Percentiles rank a stretch among this genome's conserved stretches.
Conservation (phyloP, 2,888 invertebrate species). For the Scrobipalpa atriplicella region DNA sequence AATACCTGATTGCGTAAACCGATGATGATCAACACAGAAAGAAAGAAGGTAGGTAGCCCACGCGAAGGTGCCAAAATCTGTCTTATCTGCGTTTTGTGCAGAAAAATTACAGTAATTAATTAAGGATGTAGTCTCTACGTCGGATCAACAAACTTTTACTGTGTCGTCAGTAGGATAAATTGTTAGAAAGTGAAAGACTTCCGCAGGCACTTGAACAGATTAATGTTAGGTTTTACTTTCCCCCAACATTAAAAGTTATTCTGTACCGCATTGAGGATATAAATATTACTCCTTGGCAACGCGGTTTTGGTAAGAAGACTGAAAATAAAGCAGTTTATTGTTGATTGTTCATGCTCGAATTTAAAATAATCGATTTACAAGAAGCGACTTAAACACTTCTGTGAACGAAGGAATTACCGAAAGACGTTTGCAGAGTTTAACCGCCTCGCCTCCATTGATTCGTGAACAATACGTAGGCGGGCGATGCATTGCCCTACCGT, state of each 20-base stretch:
- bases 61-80: conserved; percentile 38
- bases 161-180: conserved; percentile 36
- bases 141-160: conserved; percentile 29
- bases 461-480: conserved; percentile 71
- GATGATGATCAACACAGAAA: conserved; percentile 31
- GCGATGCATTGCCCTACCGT: conserved; percentile 75
- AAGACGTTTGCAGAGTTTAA: conserved; percentile 70
- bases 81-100: conserved; percentile 32
- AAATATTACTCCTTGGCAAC: not conserved
- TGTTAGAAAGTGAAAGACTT: conserved; percentile 45
- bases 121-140: conserved; percentile 35
- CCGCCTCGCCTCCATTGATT: conserved; percentile 69
- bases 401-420: conserved; percentile 68
- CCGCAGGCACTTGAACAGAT: conserved; percentile 28
- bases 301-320: too few species aligned
- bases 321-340: not conserved
- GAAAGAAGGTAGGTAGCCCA: conserved; percentile 43
- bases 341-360: conserved; percentile 34
- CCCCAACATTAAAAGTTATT: conserved; percentile 32
- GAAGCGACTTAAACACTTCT: conserved; percentile 67
- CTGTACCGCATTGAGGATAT: not conserved
- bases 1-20: conserved; percentile 52
- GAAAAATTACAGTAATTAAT: conserved; percentile 41
- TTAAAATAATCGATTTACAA: conserved; percentile 53
- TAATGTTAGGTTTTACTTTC: conserved; percentile 39